phyloP scores from a whole-genome alignment of 2,888 invertebrate genomes.

The Melieria omissa region DNA sequence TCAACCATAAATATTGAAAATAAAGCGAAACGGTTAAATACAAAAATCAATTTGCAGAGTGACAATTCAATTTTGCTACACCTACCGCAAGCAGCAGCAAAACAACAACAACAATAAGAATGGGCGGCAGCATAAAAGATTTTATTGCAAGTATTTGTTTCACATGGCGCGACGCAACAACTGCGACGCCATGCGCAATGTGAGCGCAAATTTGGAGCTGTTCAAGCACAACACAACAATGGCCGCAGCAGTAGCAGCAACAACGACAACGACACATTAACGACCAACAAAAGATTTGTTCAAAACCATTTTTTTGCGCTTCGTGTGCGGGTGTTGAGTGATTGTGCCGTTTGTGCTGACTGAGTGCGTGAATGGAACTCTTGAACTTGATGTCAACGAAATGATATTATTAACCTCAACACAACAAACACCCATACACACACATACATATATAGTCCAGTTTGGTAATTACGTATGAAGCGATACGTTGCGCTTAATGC shows the following conservation, averaged over 20 bases:
- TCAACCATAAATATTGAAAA: not conserved
- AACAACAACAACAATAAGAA: constrained; percentile 7
- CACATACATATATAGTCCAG: too few species aligned
- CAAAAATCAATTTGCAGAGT: constrained; percentile 5
- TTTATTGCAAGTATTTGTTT: too few species aligned
- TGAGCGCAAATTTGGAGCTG: not conserved
- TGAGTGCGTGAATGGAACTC: too few species aligned
- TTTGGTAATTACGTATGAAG: too few species aligned
- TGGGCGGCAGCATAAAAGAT: not conserved
- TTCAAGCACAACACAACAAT: not conserved
- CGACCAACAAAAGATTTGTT: too few species aligned
- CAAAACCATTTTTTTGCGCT: too few species aligned
- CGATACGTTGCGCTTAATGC: too few species aligned
- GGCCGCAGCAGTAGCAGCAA: not conserved
- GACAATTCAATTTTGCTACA: constrained; percentile 1
- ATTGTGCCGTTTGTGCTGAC: too few species aligned
- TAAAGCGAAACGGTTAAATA: not conserved
- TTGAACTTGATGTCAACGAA: too few species aligned
- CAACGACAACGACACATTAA: not conserved
- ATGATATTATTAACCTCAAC: too few species aligned
- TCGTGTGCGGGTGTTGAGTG: too few species aligned
- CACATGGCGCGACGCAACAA: not conserved
- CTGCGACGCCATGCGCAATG: constrained; percentile 1
- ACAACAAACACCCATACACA: too few species aligned
- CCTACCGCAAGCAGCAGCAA: constrained; percentile 12